These are phyloP conservation scores for Allygus modestus DNA, from an alignment of 2,888 invertebrate species.

Conservation along the genomic window DNA sequence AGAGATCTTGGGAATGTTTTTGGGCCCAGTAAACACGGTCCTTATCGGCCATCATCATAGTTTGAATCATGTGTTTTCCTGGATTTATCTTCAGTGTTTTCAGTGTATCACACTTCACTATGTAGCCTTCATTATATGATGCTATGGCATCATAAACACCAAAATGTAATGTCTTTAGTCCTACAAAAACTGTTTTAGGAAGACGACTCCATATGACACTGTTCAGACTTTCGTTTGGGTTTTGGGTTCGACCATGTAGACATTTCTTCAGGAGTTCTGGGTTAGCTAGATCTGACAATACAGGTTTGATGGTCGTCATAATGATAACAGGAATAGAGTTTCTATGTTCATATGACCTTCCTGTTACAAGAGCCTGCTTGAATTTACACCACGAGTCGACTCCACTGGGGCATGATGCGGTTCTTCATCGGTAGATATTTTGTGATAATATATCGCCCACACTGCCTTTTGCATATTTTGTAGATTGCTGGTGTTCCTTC, in stretches of 20 bases:
- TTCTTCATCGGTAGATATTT: slow-evolving; percentile 39
- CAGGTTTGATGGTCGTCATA: slow-evolving; percentile 38
- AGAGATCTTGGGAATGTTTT: neutral
- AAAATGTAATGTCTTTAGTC: slow-evolving; percentile 1
- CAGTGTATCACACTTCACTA: neutral
- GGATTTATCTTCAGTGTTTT: neutral
- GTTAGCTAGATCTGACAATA: neutral
- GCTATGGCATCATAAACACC: slow-evolving; percentile 21
- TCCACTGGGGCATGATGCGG: slow-evolving; percentile 42
- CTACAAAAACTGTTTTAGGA: slow-evolving; percentile 38
- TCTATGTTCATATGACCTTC: slow-evolving; percentile 4
- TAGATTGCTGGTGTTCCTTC: slow-evolving; percentile 9
- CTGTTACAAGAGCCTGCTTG: neutral
- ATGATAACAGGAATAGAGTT: slow-evolving; percentile 33
- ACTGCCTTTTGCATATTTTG: slow-evolving; percentile 46
- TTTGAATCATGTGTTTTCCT: neutral
- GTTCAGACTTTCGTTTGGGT: slow-evolving; percentile 42
- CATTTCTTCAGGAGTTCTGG: slow-evolving; percentile 14
- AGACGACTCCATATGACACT: slow-evolving; percentile 38
- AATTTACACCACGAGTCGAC: slow-evolving; percentile 16
- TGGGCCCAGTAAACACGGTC: neutral
- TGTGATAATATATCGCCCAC: slow-evolving; percentile 52
- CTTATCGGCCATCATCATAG: neutral
- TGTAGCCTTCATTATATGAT: slow-evolving; percentile 15
- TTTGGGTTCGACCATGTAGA: slow-evolving; percentile 24